phyloP scores from a whole-genome alignment of 2,797 vertebrate species.

The Coregonus ussuriensis region DNA sequence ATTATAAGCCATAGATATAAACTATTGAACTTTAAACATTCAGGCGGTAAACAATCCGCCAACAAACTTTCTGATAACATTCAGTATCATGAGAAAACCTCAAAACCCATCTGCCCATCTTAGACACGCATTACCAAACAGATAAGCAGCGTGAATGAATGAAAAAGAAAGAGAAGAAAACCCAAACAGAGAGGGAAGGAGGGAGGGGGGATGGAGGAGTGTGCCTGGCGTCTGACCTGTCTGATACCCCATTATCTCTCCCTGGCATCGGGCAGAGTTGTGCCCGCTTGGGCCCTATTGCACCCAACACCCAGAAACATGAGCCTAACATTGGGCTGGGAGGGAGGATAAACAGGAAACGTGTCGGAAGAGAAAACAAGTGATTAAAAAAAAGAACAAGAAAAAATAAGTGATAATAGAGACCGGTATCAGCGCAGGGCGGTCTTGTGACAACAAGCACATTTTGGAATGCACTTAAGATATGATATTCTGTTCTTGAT shows the following conservation, averaged over 20 bases:
- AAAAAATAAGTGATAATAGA: not conserved
- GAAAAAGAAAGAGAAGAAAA: not conserved
- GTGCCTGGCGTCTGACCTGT: not conserved
- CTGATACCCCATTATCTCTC: not conserved
- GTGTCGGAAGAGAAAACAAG: conserved; percentile 11
- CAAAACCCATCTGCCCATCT: not conserved
- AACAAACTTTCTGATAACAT: not conserved
- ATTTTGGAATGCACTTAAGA: conserved; percentile 9
- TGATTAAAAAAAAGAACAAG: not conserved
- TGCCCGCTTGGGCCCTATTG: not conserved
- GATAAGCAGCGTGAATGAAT: conserved; percentile 4
- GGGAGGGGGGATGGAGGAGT: not conserved
- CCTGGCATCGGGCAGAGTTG: conserved; percentile 2
- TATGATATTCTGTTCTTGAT: not conserved
- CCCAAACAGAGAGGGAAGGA: not conserved
- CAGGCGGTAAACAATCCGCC: not conserved
- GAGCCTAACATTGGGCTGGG: not conserved
- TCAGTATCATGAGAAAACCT: not conserved
- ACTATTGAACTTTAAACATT: conserved; percentile 7
- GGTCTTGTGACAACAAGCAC: conserved; percentile 13
- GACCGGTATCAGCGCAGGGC: not conserved
- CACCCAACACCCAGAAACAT: not conserved
- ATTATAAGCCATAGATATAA: conserved; percentile 5
- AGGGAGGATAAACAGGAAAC: not conserved
- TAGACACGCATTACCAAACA: not conserved